Base-by-base conservation (phyloP, 2,113 vertebrate species). In the Struthio camelus region DNA sequence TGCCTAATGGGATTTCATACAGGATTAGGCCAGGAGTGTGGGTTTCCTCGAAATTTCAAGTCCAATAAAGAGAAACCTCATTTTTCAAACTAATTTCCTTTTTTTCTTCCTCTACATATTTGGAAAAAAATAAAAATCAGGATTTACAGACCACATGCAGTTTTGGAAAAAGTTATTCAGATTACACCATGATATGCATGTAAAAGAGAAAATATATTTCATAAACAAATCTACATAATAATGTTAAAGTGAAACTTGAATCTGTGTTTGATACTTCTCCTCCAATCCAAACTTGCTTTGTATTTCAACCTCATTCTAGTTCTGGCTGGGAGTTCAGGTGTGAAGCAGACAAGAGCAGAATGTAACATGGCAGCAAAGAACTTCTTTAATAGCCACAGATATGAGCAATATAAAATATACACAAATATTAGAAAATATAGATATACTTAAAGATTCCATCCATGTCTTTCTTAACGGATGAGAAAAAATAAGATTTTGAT, bases 21-120 rank as follows among this genome's bases (percentile, higher is more conserved):
- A 71, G 79, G 80, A 95, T 91, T 94, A 85, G 64, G 66, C 25
- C 66, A 85, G 59, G 92, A 96, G 87, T 48, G 30, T 88, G 91
- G 64, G 75, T 71, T 95, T 91, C 42, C 78, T 83, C 66, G 46
- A 77, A 1, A 0, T 62, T 87, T 90, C 80, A 58, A 90, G 89
- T 75, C 65, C 42, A 83, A 24, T 75, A 87, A 71, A 83, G 89
- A 94, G 38, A 95, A 85, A 59, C 19, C 15, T 61, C 27, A 7
- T 56, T 88, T 92, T 83, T 53, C 28, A 85, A 44, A 38, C 20
- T 46, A 85, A 51, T 9, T 83, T 20, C 1, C 38, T 46, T 25
- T 40, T 69, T 69, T n/a, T 34, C 18, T 14, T 28, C 6, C 7
- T 61, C 83, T 87, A 70, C 24, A 69, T 8, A 77, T 62, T 38